phyloP scores from a whole-genome alignment of 1,140 invertebrate species.

The Mya arenaria region DNA sequence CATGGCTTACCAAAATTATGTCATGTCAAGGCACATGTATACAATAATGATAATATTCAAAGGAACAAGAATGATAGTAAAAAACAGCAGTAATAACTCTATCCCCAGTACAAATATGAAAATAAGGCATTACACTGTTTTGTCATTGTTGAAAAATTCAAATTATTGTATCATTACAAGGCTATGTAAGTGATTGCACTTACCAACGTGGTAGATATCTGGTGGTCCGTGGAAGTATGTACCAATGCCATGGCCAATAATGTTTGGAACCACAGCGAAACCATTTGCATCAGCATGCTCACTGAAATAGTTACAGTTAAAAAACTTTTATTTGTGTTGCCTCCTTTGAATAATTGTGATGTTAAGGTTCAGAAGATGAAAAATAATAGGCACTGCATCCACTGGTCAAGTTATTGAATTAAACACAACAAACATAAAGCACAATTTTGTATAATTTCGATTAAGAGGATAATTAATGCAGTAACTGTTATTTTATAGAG shows the following conservation, averaged over 20 bases:
- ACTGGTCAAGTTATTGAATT: too few relatives aligned
- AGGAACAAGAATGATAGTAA: background rate
- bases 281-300: slow-evolving; percentile 84
- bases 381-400: too few relatives aligned
- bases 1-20: background rate
- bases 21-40: background rate
- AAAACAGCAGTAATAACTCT: background rate
- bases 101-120: background rate
- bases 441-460: too few relatives aligned
- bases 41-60: background rate
- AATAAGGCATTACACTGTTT: background rate
- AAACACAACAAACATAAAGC: too few relatives aligned
- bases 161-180: too few relatives aligned
- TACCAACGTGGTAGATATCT: slow-evolving; percentile 85
- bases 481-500: too few relatives aligned
- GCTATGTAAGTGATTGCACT: too few relatives aligned
- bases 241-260: slow-evolving; percentile 97
- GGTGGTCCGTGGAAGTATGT: slow-evolving; percentile 95
- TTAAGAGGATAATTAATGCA: too few relatives aligned
- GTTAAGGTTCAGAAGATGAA: too few relatives aligned
- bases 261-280: slow-evolving; percentile 88
- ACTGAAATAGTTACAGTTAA: too few relatives aligned
- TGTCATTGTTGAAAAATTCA: background rate
- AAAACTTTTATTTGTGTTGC: too few relatives aligned
- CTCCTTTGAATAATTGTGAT: too few relatives aligned